phyloP scores from a whole-genome alignment of 2,113 vertebrate species.

The Caranx melampygus region DNA sequence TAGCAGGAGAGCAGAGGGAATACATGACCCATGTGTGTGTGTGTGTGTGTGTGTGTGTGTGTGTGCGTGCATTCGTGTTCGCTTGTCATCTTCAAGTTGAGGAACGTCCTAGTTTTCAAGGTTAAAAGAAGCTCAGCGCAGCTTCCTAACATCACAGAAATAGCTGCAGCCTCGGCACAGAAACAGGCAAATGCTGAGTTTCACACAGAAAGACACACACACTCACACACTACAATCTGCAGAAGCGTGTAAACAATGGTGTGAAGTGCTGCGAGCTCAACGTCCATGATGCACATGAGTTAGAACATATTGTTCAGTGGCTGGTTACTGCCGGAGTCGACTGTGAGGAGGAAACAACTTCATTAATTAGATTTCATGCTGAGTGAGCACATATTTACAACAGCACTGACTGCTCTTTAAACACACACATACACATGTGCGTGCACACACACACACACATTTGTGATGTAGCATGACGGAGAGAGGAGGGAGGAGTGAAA shows the following conservation, averaged over 20 bases:
- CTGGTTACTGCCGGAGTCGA: slow-evolving; percentile 23
- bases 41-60: no score
- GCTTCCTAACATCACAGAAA: slow-evolving; percentile 15
- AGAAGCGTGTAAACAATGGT: slow-evolving; percentile 9
- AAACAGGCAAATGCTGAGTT: slow-evolving; percentile 42
- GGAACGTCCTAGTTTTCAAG: not conserved
- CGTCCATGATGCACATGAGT: slow-evolving; percentile 61
- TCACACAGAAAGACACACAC: slow-evolving; percentile 27
- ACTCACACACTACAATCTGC: slow-evolving; percentile 29
- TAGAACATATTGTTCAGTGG: slow-evolving; percentile 64
- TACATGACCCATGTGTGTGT: no score
- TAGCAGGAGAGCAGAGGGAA: no score
- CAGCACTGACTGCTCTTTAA: slow-evolving; percentile 37
- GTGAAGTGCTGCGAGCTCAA: slow-evolving; percentile 37
- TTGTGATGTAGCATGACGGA: slow-evolving; percentile 27
- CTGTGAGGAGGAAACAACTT: slow-evolving; percentile 43
- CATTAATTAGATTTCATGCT: slow-evolving; percentile 74
- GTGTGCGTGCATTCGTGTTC: no score
- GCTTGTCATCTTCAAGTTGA: not conserved
- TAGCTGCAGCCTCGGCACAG: slow-evolving; percentile 37
- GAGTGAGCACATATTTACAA: slow-evolving; percentile 60
- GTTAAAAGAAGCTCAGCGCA: slow-evolving; percentile 23
- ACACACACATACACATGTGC: slow-evolving; percentile 14
- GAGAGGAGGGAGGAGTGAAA: not conserved
- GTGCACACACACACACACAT: slow-evolving; percentile 12